Conservation (phyloP, 2,888 invertebrate species). For the Drosophila mimica region DNA sequence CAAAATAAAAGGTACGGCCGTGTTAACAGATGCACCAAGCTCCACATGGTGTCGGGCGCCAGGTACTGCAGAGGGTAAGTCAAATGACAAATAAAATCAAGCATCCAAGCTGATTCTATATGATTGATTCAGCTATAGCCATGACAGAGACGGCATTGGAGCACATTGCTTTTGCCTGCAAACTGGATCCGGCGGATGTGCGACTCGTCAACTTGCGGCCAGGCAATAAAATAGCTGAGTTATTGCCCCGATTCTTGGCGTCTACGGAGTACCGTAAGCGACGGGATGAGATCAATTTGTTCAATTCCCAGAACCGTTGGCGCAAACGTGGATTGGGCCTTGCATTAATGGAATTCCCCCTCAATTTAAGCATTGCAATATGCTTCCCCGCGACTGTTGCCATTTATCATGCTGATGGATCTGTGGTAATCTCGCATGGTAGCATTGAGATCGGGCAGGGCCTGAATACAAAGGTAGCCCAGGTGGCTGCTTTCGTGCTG, state of each 20-base stretch:
- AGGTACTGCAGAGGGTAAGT: constrained; percentile 86
- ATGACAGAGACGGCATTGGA: constrained; percentile 88
- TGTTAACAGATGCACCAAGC: constrained; percentile 88
- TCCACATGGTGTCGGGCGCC: constrained; percentile 90
- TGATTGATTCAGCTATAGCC: constrained; percentile 86
- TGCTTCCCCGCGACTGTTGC: constrained; percentile 88
- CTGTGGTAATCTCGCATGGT: constrained; percentile 90
- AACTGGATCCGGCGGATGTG: constrained; percentile 87
- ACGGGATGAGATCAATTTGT: constrained; percentile 86
- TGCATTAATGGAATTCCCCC: constrained; percentile 87
- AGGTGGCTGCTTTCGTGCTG: constrained; percentile 90
- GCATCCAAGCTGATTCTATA: background rate
- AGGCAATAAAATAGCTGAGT: constrained; percentile 84
- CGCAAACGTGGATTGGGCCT: constrained; percentile 90
- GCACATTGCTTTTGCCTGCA: constrained; percentile 87
- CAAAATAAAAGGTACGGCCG: constrained; percentile 88
- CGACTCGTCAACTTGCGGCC: constrained; percentile 86
- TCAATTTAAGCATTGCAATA: constrained; percentile 29
- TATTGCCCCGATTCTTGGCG: constrained; percentile 86
- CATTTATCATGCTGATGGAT: constrained; percentile 90
- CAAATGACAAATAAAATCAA: background rate
- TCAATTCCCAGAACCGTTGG: constrained; percentile 91
- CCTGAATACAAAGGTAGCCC: constrained; percentile 88
- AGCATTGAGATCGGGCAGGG: constrained; percentile 93
- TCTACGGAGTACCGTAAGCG: constrained; percentile 87